Conservation (phyloP, 2,113 vertebrate genomes). For the Hylia prasina region DNA sequence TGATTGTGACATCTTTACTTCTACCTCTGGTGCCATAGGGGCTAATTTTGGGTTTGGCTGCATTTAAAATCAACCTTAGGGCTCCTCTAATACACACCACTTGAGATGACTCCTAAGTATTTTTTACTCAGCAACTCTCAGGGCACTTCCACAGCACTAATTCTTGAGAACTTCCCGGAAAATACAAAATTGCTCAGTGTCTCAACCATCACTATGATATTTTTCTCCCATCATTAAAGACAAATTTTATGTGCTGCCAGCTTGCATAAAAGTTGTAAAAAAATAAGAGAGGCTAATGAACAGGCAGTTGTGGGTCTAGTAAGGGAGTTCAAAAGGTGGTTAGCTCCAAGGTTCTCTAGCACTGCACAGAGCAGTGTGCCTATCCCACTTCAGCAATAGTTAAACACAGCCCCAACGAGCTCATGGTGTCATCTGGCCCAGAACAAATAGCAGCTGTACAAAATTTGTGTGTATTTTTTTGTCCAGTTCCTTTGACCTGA, state of each 20-base stretch:
- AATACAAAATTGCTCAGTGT: neutral
- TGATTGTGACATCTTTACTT: neutral
- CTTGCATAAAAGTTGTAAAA: neutral
- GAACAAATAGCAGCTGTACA: neutral
- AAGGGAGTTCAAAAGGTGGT: neutral
- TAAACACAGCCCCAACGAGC: neutral
- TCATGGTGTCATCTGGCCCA: neutral
- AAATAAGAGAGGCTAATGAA: neutral
- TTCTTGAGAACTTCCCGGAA: neutral
- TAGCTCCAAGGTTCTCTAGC: neutral
- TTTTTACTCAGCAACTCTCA: neutral
- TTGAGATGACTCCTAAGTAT: neutral
- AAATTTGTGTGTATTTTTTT: neutral
- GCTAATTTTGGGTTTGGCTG: neutral
- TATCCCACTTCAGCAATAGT: neutral
- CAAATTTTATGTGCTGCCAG: neutral
- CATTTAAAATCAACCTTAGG: neutral
- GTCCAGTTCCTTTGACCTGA: neutral
- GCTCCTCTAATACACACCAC: neutral
- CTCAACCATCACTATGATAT: neutral
- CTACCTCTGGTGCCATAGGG: neutral
- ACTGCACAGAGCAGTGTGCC: neutral
- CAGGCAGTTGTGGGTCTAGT: neutral
- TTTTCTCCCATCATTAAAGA: neutral
- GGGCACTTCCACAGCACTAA: neutral